A percentile compares a stretch with the other conserved stretches of the same genome.
Evolutionary conservation across 2,113 vertebrate genomes (phyloP).

Genomic region (Pipra filicauda): DNA sequence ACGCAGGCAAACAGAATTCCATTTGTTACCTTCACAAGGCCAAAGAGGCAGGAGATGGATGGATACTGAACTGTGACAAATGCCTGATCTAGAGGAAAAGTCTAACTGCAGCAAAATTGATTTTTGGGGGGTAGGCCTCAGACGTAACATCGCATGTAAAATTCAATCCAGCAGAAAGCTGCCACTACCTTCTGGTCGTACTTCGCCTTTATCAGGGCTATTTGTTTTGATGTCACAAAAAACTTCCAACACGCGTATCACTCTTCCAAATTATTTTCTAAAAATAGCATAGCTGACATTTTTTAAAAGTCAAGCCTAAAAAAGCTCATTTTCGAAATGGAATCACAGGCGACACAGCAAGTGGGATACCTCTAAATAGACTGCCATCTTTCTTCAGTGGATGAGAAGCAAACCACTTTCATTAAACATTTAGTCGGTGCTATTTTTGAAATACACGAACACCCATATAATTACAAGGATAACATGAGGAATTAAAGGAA

Average conservation of each 20-base stretch:
- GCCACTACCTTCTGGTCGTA: neutral
- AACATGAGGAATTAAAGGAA: neutral
- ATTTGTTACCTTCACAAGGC: slow-evolving; percentile 73
- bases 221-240: neutral
- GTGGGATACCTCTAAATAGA: neutral
- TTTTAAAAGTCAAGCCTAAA: slow-evolving; percentile 26
- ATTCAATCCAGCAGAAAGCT: slow-evolving; percentile 15
- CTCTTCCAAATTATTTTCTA: neutral
- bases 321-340: neutral
- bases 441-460: slow-evolving; percentile 3
- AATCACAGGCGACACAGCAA: neutral
- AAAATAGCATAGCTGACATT: neutral
- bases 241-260: neutral
- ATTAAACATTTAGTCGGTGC: neutral
- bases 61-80: slow-evolving; percentile 76
- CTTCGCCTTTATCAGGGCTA: neutral
- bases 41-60: slow-evolving; percentile 80
- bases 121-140: slow-evolving; percentile 53
- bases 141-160: slow-evolving; percentile 12
- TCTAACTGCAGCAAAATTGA: slow-evolving; percentile 60
- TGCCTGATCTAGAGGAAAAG: slow-evolving; percentile 74
- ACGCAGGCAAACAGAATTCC: slow-evolving; percentile 71
- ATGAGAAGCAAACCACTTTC: neutral
- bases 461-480: neutral
- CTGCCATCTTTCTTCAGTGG: neutral